Evolutionary conservation across 2,888 invertebrate species (phyloP), one percentile per base, ranked within the genome.

Genomic region (Stenoptilia bipunctidactyla): DNA sequence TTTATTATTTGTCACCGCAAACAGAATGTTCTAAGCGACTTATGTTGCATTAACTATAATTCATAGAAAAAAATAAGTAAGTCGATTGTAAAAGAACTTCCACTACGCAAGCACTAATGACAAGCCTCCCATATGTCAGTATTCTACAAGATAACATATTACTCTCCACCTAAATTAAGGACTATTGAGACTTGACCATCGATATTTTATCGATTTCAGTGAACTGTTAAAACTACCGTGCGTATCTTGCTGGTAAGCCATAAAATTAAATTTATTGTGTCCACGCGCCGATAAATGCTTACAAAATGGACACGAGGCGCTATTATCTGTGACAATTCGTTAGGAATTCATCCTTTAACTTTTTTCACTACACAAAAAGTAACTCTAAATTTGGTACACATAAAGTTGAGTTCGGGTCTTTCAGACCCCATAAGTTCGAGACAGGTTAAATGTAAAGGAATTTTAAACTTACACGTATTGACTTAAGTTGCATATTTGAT

Each of bases 261-360:
- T 80, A 79, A 80, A 82, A 74, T 46, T 50, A 48, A 66, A 82
- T 82, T 82, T 82, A 82, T 79, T 58, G 56, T 56, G 66, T 66
- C 67, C 69, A 69, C 65, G 61, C 58, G 61, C 46, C 67, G 52
- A 61, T 66, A 66, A 68, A 59, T 46, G 59, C 47, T 51, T 54
- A 66, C 63, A 58, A 59, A 63, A 58, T 44, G 50, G 53, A 53
- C 55, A 54, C 45, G 43, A 9, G 46, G 40, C 36, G 40, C 45
- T 48, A 49, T 49, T 51, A 51, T 44, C 50, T 45, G 49, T 53
- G 46, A 56, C 63, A 61, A 59, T 48, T 48, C 51, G 46, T 13
- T 13, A 30, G 12, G 12, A 12, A 30, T 20, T 20, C 20, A 20
- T 20, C 20, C 20, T 8, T 20, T 8, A 8, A 20, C 20, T 20